Base-by-base conservation (phyloP, 2,113 vertebrate genomes). In the Crotophaga sulcirostris region DNA sequence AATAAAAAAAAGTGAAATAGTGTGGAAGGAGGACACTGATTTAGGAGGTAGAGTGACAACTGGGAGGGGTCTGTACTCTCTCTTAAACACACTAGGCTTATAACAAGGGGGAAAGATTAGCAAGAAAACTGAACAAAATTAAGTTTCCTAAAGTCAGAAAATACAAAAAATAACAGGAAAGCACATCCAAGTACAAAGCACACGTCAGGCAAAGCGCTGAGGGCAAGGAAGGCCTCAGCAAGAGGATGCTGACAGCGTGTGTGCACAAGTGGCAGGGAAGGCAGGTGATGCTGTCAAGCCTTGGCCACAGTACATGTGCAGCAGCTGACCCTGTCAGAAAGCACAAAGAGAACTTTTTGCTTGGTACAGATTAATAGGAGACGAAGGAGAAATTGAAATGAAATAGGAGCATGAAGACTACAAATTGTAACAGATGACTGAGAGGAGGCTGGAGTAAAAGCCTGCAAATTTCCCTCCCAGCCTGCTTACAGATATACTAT, bases 261-360 rank as follows among this genome's bases (percentile, higher is more conserved):
- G 3, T 3, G 42, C 21, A 10, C 29, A 21, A 42, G 24, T 3
- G 28, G 44, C 31, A 36, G 69, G 7, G n/a, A 66, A 44, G 36
- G 28, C 34, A 82, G 3, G 24, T n/a, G 2, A 3, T 8, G 1
- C 33, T 36, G 54, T 10, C n/a, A 26, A 7, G 54, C 10, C 18
- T 2, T 2, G 0, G n/a, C 44, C 23, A 12, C 3, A 44, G 49
- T 0, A 10, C 1, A 3, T 2, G 45, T 25, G 36, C 33, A 60
- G 79, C 66, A 73, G 75, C 72, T 75, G 54, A 58, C n/a, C 31
- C 58, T 3, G 3, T 8, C 89, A 56, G 31, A 89, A 59, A 51
- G 49, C 54, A 72, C 28, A 28, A 36, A 42, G 15, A 81, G 34
- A 90, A 79, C 66, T 64, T 90, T 54, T 19, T 2, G 2, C 18